Percentiles rank a stretch among this genome's conserved stretches.
Evolutionary conservation across 2,888 invertebrate species (phyloP).

Genomic region (Rhaphigaster nebulosa): DNA sequence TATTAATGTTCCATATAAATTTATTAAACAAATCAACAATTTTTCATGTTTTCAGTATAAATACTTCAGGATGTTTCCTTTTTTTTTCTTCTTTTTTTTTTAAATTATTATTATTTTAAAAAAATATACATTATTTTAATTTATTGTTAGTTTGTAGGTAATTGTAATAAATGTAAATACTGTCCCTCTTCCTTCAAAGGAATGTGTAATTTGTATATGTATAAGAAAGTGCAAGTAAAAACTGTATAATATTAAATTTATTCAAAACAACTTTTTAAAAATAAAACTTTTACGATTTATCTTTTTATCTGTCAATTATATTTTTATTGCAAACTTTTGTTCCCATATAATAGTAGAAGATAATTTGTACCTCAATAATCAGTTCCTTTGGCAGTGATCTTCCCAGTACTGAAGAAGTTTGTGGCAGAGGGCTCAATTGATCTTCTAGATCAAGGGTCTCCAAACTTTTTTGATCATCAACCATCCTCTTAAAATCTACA

Average conservation of each 20-base stretch:
- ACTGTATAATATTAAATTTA: background rate
- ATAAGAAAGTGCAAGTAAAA: background rate
- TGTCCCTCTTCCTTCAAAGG: background rate
- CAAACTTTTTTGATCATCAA: too few species aligned
- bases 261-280: constrained; percentile 4
- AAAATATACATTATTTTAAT: background rate
- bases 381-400: background rate
- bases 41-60: background rate
- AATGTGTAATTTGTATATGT: background rate
- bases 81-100: background rate
- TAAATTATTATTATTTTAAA: too few species aligned
- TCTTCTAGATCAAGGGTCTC: too few species aligned
- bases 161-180: constrained; percentile 28
- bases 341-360: background rate
- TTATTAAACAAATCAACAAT: background rate
- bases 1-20: background rate
- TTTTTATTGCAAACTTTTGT: background rate
- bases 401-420: too few species aligned
- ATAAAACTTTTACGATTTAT: background rate
- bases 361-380: background rate
- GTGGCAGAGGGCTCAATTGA: too few species aligned
- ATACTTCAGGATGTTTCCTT: background rate
- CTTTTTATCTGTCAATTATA: background rate
- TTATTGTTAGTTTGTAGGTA: background rate
- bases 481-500: too few species aligned